Conservation (phyloP, 37 sponge, comb jelly and placozoan genomes). For the Tethya wilhelma region DNA sequence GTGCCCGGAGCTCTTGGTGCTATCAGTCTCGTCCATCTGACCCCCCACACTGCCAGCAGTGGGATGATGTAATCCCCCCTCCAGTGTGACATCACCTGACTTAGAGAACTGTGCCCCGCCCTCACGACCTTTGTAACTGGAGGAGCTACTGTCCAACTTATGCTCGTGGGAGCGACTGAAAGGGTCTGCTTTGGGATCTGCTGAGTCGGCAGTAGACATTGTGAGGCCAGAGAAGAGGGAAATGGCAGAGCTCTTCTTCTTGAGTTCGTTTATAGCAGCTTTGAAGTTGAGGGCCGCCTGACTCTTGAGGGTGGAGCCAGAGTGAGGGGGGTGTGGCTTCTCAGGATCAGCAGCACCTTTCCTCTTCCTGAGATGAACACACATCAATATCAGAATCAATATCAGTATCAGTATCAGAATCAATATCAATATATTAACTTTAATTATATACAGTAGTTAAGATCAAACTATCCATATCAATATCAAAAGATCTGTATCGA, state of each 20-base stretch:
- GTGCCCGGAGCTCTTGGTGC: not conserved
- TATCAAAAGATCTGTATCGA: no score
- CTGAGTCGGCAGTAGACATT: not conserved
- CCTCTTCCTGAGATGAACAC: not conserved
- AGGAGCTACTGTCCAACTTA: not conserved
- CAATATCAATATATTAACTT: not conserved
- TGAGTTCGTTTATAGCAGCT: constrained; percentile 22
- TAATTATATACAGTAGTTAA: not conserved
- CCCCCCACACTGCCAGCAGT: not conserved
- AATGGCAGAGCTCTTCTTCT: constrained; percentile 46
- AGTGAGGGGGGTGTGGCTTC: not conserved
- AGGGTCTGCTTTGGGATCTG: not conserved
- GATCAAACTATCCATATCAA: not conserved
- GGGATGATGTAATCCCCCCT: no score
- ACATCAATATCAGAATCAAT: no score
- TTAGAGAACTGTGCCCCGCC: not conserved
- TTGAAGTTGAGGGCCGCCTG: not conserved
- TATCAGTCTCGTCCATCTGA: not conserved
- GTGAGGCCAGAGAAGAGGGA: constrained; percentile 39
- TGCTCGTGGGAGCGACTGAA: not conserved
- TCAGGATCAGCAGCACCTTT: not conserved
- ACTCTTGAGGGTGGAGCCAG: not conserved
- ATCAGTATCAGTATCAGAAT: no score
- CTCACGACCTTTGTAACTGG: not conserved
- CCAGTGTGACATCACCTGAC: not conserved